Percentiles rank a stretch among this genome's conserved stretches.
phyloP scores from a whole-genome alignment of 2,888 invertebrate genomes.

The Clistopyga incitator region DNA sequence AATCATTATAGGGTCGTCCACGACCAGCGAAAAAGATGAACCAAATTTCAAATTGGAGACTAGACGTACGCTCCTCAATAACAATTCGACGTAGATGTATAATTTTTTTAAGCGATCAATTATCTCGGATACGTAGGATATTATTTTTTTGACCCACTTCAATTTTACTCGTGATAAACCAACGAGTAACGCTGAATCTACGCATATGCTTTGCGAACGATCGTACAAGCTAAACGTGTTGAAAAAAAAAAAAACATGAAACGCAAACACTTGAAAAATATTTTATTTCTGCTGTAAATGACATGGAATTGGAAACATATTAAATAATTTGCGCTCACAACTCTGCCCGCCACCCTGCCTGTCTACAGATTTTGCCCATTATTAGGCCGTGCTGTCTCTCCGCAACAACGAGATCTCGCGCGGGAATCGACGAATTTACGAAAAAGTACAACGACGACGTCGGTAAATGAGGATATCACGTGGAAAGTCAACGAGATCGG shows the following conservation, averaged over 20 bases:
- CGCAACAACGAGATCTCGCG: conserved; percentile 34
- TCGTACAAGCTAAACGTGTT: conserved; percentile 24
- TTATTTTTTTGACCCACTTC: conserved; percentile 44
- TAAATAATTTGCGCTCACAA: conserved; percentile 81
- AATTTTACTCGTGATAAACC: conserved; percentile 33
- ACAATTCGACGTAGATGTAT: conserved; percentile 47
- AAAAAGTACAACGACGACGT: neutral
- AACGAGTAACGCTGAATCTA: conserved; percentile 30
- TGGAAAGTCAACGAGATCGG: conserved; percentile 16
- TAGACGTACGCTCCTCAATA: conserved; percentile 47
- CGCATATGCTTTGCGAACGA: conserved; percentile 37
- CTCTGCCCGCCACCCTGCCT: conserved; percentile 80
- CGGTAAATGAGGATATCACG: conserved; percentile 2
- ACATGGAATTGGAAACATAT: conserved; percentile 78
- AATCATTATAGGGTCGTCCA: conserved; percentile 45
- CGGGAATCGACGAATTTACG: conserved; percentile 7
- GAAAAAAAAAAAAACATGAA: conserved; percentile 37
- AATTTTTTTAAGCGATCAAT: conserved; percentile 51
- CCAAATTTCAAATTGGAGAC: conserved; percentile 42
- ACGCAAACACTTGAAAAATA: conserved; percentile 60
- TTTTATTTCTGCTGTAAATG: conserved; percentile 70
- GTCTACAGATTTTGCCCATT: conserved; percentile 68
- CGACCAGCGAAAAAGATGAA: conserved; percentile 40
- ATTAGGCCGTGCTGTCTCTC: conserved; percentile 59
- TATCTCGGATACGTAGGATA: conserved; percentile 55